Base-by-base conservation (phyloP, 1,140 invertebrate genomes). In the Maconellicoccus hirsutus region DNA sequence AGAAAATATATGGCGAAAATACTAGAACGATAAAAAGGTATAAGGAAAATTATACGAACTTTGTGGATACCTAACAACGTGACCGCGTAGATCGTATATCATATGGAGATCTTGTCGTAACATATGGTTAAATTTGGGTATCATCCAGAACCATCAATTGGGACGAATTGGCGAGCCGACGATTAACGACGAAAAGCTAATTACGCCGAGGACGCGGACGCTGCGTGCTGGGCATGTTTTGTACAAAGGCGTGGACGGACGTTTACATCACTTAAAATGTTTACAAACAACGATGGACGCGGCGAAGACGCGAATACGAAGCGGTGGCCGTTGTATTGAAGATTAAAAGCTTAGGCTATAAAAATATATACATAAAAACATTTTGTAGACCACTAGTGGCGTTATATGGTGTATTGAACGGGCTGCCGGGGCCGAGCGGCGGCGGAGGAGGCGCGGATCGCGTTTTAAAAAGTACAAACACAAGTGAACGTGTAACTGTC, bases 401-500 rank as follows among this genome's bases (percentile, higher is more conserved):
- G 42, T 52, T 52, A 38, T 38, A 38, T 14, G 33, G 6, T 38
- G 33, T 7, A 38, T 38, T 38, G n/a, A 38, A 38, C 33, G 33
- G 6, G 6, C 14, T 6, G 6, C 33, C 33, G 33, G 33, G 33
- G 33, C 6, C n/a, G n/a, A n/a, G n/a, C n/a, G n/a, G n/a, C n/a
- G n/a, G n/a, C n/a, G n/a, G n/a, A n/a, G n/a, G n/a, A n/a, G n/a
- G n/a, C n/a, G n/a, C n/a, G n/a, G n/a, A n/a, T n/a, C n/a, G n/a
- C n/a, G n/a, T n/a, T n/a, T n/a, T 16, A 52, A 52, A 52, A 52
- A 52, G 42, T 52, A 52, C 42, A 33, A 6, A 52, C 16, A 52
- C 42, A 66, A 66, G 14, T 66, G 25, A 66, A 66, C 61, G 61
- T 66, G 61, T 66, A 66, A 66, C 61, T 66, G 61, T 66, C 61